A percentile compares a stretch with the other conserved stretches of the same genome.
Evolutionary conservation across 2,797 vertebrate genomes (phyloP).

Genomic region (Ptychadena robeensis): DNA sequence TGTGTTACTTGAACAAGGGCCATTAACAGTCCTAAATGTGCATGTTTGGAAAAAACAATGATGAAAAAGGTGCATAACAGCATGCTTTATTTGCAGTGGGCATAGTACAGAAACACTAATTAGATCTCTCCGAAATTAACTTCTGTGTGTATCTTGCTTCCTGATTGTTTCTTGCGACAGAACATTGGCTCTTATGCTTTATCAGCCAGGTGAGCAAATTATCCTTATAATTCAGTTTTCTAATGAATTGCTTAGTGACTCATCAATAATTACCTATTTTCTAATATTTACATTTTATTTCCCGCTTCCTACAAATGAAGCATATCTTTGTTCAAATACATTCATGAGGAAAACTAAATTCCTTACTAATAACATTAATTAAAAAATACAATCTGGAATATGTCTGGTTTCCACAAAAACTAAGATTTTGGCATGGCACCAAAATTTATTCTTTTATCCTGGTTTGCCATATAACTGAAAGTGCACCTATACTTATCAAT

Average conservation of each 20-base stretch:
- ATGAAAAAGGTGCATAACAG: not conserved
- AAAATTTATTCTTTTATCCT: too few species aligned
- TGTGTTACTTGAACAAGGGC: not conserved
- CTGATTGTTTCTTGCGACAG: not conserved
- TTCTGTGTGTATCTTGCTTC: not conserved
- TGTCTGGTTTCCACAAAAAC: not conserved
- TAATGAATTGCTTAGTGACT: not conserved
- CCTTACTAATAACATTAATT: not conserved
- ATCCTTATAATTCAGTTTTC: not conserved
- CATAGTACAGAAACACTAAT: not conserved
- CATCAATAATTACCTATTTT: slow-evolving; percentile 1
- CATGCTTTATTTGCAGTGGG: not conserved
- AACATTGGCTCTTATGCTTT: not conserved
- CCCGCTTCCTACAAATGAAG: not conserved
- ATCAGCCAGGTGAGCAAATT: not conserved
- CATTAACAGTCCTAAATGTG: not conserved
- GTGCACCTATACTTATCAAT: too few species aligned
- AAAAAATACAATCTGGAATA: not conserved
- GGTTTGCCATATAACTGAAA: too few species aligned
- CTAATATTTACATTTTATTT: not conserved
- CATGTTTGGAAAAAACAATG: not conserved
- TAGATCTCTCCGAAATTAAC: not conserved
- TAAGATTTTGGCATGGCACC: not conserved
- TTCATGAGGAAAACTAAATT: not conserved
- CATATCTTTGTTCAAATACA: not conserved